Evolutionary conservation across 1,140 invertebrate species (phyloP).

Genomic region (Philotrypesis tridentata): DNA sequence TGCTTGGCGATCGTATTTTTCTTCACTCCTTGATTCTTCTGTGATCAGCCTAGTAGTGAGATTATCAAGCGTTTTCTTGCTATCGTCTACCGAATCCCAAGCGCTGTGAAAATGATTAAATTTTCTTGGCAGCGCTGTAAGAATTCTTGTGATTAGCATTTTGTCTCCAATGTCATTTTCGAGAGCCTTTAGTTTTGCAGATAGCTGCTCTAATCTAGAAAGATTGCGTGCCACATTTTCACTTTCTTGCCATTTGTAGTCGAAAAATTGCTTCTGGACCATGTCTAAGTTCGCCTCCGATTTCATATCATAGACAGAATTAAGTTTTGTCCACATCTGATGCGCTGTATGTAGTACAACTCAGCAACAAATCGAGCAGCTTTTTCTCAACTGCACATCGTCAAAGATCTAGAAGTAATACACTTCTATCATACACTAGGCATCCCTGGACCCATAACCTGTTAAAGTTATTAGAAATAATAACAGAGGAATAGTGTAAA

Average conservation of each 20-base stretch:
- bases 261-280: not conserved
- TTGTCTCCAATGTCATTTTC: not conserved
- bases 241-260: not conserved
- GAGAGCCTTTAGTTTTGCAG: slow-evolving; percentile 20
- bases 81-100: too few species aligned
- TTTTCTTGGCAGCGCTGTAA: not conserved
- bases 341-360: slow-evolving; percentile 52
- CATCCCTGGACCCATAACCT: slow-evolving; percentile 20
- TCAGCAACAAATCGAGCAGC: slow-evolving; percentile 52
- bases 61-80: too few species aligned
- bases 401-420: too few species aligned
- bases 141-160: not conserved
- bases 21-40: slow-evolving; percentile 1
- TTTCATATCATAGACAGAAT: not conserved
- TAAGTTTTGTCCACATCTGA: slow-evolving; percentile 51
- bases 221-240: slow-evolving; percentile 17
- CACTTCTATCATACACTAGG: not conserved
- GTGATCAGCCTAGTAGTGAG: too few species aligned
- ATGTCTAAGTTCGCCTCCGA: not conserved
- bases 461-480: too few species aligned
- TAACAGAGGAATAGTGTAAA: too few species aligned
- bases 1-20: too few species aligned
- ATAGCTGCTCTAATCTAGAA: slow-evolving; percentile 7
- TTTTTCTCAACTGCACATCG: slow-evolving; percentile 48
- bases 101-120: too few species aligned